Conservation (phyloP, 2,797 vertebrate genomes). For the Halcyon smyrnensis region DNA sequence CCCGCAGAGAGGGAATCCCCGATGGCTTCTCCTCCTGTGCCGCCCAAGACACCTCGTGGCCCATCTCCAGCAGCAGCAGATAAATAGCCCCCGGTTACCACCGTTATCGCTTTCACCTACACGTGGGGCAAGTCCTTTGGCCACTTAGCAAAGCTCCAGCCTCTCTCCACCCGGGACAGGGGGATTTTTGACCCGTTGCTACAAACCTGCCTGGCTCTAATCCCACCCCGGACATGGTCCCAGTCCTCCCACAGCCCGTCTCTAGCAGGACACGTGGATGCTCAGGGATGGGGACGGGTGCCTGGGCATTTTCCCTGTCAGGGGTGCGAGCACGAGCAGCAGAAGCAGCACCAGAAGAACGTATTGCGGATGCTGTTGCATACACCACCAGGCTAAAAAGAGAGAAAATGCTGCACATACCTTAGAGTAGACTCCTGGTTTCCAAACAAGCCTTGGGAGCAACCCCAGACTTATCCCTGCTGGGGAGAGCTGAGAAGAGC, state of each 20-base stretch:
- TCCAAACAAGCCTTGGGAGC: not conserved
- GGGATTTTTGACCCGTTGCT: fast-evolving
- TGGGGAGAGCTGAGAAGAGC: not conserved
- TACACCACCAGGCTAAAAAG: not conserved
- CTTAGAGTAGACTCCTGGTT: not conserved
- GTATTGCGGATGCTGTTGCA: fast-evolving
- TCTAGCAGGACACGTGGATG: fast-evolving
- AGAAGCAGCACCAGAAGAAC: not conserved
- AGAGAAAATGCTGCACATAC: not conserved
- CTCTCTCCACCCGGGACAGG: not conserved
- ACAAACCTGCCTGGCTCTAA: fast-evolving
- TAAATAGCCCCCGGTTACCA: not conserved
- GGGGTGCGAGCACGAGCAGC: fast-evolving
- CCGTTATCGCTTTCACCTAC: not conserved
- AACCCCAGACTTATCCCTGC: too few relatives aligned
- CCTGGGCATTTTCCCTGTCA: fast-evolving
- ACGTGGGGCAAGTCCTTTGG: not conserved
- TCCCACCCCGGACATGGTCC: fast-evolving
- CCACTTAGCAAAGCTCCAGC: not conserved
- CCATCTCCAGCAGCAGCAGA: not conserved
- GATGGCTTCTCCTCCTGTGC: not conserved
- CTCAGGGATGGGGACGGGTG: fast-evolving
- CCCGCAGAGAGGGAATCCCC: fast-evolving
- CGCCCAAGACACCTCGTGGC: not conserved
- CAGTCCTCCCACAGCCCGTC: fast-evolving